Conservation (phyloP, 2,888 invertebrate genomes). For the Xanthorhoe designata region DNA sequence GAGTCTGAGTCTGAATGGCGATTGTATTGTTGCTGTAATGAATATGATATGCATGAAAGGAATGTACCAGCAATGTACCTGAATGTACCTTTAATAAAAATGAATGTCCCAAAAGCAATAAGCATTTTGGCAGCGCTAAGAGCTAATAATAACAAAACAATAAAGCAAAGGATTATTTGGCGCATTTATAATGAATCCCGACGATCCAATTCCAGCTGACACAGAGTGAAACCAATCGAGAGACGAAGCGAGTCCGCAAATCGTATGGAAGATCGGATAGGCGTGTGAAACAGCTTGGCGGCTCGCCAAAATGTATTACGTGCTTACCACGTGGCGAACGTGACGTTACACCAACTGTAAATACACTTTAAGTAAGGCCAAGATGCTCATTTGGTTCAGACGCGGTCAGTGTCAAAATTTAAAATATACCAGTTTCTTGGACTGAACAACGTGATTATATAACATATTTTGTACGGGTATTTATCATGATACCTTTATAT, state of each 20-base stretch:
- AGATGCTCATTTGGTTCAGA: constrained; percentile 39
- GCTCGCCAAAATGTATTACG: constrained; percentile 57
- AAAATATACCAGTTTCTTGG: constrained; percentile 23
- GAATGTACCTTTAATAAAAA: no score
- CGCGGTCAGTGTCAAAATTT: constrained; percentile 25
- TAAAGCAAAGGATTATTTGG: constrained; percentile 29
- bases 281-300: constrained; percentile 52
- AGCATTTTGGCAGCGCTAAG: constrained; percentile 5
- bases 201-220: constrained; percentile 45
- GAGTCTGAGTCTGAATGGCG: no score
- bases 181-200: constrained; percentile 40
- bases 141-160: constrained; percentile 31
- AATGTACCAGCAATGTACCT: no score
- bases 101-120: no score
- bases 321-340: constrained; percentile 50
- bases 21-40: no score
- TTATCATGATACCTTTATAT: no score
- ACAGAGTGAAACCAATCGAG: constrained; percentile 58
- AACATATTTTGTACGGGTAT: no score
- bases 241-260: constrained; percentile 49
- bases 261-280: constrained; percentile 59
- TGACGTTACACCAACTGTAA: constrained; percentile 49
- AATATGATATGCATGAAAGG: no score
- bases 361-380: constrained; percentile 44
- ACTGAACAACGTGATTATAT: no score